Evolutionary conservation across 2,888 invertebrate species (phyloP), one percentile per base, ranked within the genome.

Genomic region (Hydroisotoma schaefferi): DNA sequence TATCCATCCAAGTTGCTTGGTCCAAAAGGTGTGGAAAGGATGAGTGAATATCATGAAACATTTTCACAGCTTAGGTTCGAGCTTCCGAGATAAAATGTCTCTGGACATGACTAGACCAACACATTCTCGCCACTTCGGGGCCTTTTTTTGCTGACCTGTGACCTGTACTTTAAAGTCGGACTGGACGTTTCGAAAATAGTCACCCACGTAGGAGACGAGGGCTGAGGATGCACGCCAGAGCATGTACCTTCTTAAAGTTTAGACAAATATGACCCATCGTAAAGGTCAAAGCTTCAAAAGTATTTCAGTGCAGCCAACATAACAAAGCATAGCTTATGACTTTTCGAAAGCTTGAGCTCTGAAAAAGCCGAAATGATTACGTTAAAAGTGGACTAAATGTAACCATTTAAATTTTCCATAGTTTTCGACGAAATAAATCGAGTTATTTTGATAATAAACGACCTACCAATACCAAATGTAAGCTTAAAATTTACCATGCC

Each of bases 1-100:
- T 73, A 57, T 79, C 78, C 76, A 79, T 76, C 79, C 79, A 79
- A 12, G 75, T 73, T 48, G 75, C 76, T 40, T 75, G 73, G 27
- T 70, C 63, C 22, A 78, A 63, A 0, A 78, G 70, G 38, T 76
- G 74, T 38, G 74, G 74, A 68, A 78, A 78, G 2, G 77, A 75
- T 40, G 73, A 72, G 33, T 77, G 70, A 2, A 79, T 73, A 68
- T 78, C 75, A 29, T 74, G 72, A 5, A 78, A 76, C 76, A 72
- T 72, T 61, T 61, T 64, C 20, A 52, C 57, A 18, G 65, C 69
- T 22, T 59, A 59, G 20, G 73, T 68, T 59, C 75, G 74, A 28
- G 74, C 73, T 18, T 73, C 70, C 33, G 73, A 69, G 15, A 74
- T 67, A 62, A 76, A 76, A 68, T 75, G 73, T 44, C 70, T 62